Evolutionary conservation across 2,797 vertebrate genomes (phyloP), one percentile per base, ranked within the genome.

Genomic region (Gymnoscopelus microlampas): DNA sequence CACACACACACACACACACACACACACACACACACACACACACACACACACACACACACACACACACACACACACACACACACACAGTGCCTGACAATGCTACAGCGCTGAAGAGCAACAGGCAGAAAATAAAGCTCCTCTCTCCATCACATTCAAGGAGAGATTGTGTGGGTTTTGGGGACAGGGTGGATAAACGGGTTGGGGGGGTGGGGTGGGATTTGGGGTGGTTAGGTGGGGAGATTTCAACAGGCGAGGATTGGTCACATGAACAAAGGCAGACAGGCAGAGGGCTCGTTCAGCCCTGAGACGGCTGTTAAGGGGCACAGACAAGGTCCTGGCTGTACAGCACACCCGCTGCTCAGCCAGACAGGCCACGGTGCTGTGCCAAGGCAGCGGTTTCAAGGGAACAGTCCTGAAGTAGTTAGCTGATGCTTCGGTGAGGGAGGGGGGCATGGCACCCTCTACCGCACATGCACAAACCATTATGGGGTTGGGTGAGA

Each of bases 381-480:
- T 92, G 88, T 93, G 88, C 73, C 85, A 92, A 94, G 95, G 94
- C 94, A 89, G 91, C 72, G 24, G 39, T 69, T 71, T 77, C 67
- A 81, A 70, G 64, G 77, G 70, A 4, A 60, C 71, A 75, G 65
- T 86, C 77, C 70, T 53, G 60, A 68, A 55, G 68, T 75, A 54
- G 58, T 66, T 44, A 44, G 71, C 70, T 77, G 88, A 93, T 91
- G 90, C 94, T 92, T 29, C 26, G 93, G 66, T 64, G 92, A 90
- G 82, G 81, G 68, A n/a, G 73, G 68, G 75, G 75, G 83, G 70
- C 47, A 65, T 80, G 76, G 83, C 70, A 84, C 87, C 80, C 82
- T 93, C 89, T 91, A 93, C 85, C 94, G 94, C 92, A 93, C 98
- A 99, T 99, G 98, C 98, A 99, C 94, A 90, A 85, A 95, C 91